These are phyloP conservation scores for Anhinga rufa DNA, from an alignment of 2,113 vertebrate genomes.

Conservation along the genomic window DNA sequence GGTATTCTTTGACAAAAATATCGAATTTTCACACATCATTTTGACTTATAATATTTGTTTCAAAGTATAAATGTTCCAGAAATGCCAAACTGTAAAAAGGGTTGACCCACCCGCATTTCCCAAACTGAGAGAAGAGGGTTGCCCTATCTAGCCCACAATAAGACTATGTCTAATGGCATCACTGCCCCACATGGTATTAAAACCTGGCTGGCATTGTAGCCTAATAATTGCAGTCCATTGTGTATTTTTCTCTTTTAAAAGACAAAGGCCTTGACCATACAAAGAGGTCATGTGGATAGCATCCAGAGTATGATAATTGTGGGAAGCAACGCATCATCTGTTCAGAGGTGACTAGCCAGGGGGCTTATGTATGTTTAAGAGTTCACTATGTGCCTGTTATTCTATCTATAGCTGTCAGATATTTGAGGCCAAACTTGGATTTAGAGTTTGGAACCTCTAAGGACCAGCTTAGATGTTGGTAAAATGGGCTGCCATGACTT, in stretches of 20 bases:
- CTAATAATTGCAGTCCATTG: not conserved
- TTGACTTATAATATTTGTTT: not conserved
- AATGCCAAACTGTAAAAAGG: not conserved
- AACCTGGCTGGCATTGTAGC: not conserved
- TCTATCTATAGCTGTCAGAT: not conserved
- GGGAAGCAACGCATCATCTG: not conserved
- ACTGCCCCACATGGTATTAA: accelerated
- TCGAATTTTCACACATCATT: not conserved
- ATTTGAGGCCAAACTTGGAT: not conserved
- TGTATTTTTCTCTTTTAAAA: not conserved
- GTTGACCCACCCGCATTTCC: not conserved
- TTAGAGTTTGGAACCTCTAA: not conserved
- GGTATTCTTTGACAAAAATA: not conserved
- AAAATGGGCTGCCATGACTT: not conserved
- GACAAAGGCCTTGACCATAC: not conserved
- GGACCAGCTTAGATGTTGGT: not conserved
- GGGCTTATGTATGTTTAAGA: not conserved
- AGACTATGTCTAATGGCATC: not conserved
- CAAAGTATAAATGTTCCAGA: not conserved
- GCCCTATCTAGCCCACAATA: not conserved
- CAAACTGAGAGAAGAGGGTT: not conserved
- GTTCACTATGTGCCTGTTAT: not conserved
- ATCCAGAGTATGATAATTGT: not conserved
- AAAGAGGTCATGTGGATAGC: not conserved
- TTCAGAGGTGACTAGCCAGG: not conserved